phyloP scores from a whole-genome alignment of 1,140 invertebrate species.

The Thereuonema tuberculata region DNA sequence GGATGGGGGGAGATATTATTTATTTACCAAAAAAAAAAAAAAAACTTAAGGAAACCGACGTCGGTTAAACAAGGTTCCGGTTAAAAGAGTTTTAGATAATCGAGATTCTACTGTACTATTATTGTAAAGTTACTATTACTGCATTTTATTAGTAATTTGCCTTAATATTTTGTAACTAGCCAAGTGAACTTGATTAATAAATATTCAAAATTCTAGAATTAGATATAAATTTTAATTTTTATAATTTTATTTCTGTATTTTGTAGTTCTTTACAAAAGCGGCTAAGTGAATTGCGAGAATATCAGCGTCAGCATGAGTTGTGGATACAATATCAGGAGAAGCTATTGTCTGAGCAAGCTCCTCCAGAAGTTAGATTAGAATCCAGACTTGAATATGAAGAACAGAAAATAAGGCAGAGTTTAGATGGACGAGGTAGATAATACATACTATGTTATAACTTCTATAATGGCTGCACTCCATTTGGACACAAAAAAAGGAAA shows the following conservation, averaged over 20 bases:
- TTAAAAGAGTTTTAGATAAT: no score
- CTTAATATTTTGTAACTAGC: no score
- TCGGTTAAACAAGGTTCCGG: no score
- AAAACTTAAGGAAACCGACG: no score
- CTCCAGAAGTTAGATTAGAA: conserved; percentile 27
- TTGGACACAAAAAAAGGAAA: conserved; percentile 12
- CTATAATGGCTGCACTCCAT: conserved; percentile 11
- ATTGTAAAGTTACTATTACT: no score
- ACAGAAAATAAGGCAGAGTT: conserved; percentile 30
- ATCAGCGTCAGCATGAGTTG: conserved; percentile 47
- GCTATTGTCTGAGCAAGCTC: conserved; percentile 45
- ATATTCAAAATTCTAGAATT: no score
- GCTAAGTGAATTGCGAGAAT: conserved; percentile 46
- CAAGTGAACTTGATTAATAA: no score
- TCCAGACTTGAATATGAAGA: conserved; percentile 35
- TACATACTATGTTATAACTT: not conserved
- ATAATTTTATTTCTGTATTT: conserved; percentile 14
- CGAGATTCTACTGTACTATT: no score
- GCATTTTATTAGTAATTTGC: no score
- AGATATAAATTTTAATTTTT: no score
- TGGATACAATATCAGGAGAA: conserved; percentile 47
- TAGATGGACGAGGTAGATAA: conserved; percentile 25
- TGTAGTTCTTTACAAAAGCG: conserved; percentile 47
- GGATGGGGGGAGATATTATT: no score
- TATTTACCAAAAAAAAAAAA: no score